Evolutionary conservation across 2,888 invertebrate genomes (phyloP), one percentile per base, ranked within the genome.

Genomic region (Polymixis lichenea): DNA sequence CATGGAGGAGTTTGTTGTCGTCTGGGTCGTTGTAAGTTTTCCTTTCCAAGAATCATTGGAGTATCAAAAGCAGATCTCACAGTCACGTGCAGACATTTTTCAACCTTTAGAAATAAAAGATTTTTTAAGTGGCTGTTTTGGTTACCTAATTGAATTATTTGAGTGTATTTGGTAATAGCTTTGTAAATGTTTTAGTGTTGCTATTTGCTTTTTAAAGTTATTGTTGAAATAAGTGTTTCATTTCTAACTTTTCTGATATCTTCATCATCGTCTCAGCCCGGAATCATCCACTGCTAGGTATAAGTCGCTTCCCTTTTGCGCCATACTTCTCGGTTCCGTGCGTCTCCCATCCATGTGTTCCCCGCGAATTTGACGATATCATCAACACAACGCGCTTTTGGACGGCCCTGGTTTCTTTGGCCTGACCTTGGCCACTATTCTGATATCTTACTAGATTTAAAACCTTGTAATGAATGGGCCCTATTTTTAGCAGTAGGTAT

Each of bases 11-110:
- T 62, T 72, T 28, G 32, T 46, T 71, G 64, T 53, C 62, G 75
- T 75, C 75, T 67, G 38, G 28, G 46, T 32, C 55, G 22, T 68
- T 78, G 65, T 79, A 79, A 65, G 60, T 56, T 73, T 78, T 69
- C 79, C 13, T 38, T 78, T 77, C 53, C 8, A 11, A 65, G 49
- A 80, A 80, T 55, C 46, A 43, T 74, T 49, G 19, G 9, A 60
- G 28, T 66, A 66, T 55, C 46, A 55, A 62, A 73, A 62, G 56
- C 56, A 56, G 32, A 46, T 28, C 49, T 78, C 49, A 9, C 9
- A 43, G 49, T 32, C 60, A 78, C 49, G 49, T 78, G 73, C 49
- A 73, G 43, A 32, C 17, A 22, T 66, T 32, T 53, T 38, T 53
- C 55, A 51, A 78, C 32, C 28, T 74, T 51, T 61, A 56, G 0